Evolutionary conservation across 2,888 invertebrate species (phyloP), one percentile per base, ranked within the genome.

Genomic region (Vesta saturnalis): DNA sequence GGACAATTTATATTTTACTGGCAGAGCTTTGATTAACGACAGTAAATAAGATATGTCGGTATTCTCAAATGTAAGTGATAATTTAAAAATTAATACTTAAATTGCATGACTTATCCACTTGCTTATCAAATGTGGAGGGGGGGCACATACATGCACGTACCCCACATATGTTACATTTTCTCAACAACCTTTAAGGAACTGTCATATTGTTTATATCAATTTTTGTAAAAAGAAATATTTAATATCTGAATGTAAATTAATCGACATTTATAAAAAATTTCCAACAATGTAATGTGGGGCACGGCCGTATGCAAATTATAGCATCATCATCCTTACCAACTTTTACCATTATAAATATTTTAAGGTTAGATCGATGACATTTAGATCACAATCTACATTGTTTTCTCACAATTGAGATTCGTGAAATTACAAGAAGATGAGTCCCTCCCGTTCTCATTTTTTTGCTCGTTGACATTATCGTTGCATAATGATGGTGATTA

Each of bases 331-430:
- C 70, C 70, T 72, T 64, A 64, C 64, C 19, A 64, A 70, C 74
- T 75, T 76, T 76, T 76, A 76, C 76, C 76, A 74, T 76, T 74
- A 76, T 76, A 72, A 76, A 74, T 74, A 75, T 74, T 74, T 76
- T 76, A 74, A 76, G 76, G 76, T 73, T 75, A 73, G 71, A 67
- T 54, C 68, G 72, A 66, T 72, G 72, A 69, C 72, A 72, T 72
- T 72, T 70, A 67, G 64, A 70, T 70, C 70, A 62, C 67, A 60
- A 70, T 69, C 69, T 66, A 22, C 66, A 65, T 69, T 69, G 69
- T 69, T 65, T 52, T 66, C 62, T 49, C 23, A 58, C 63, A 64
- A 64, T 65, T 46, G 30, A 54, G n/a, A 16, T 47, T 57, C 56
- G 35, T 35, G 46, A 68, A 68, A 68, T 47, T 57, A 69, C 61